Evolutionary conservation across 2,888 invertebrate genomes (phyloP).

Genomic region (Drosophila algonquin): DNA sequence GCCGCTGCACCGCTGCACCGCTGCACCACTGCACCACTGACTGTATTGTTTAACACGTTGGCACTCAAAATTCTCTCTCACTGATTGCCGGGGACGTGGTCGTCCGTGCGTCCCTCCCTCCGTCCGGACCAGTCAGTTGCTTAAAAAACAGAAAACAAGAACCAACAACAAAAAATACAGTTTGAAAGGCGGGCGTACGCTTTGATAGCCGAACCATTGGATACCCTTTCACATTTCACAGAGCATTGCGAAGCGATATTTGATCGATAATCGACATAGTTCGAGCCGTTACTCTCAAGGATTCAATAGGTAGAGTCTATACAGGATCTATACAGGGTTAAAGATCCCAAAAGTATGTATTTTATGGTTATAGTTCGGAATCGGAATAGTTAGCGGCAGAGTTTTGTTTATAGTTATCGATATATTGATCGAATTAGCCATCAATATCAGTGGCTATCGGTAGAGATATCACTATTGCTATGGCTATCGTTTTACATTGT

Average conservation of each 20-base stretch:
- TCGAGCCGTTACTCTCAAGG: too few species aligned
- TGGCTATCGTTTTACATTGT: too few species aligned
- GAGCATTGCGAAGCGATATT: neutral
- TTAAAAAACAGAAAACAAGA: neutral
- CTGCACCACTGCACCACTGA: neutral
- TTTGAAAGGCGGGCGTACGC: neutral
- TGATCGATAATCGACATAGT: neutral
- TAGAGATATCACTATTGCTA: too few species aligned
- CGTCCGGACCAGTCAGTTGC: neutral
- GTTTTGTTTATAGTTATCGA: too few species aligned
- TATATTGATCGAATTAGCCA: too few species aligned
- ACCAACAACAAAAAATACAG: neutral
- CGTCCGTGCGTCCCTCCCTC: constrained; percentile 14
- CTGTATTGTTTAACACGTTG: constrained; percentile 51
- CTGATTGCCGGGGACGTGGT: constrained; percentile 51
- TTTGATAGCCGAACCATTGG: neutral
- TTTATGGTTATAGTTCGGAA: too few species aligned
- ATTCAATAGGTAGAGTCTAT: too few species aligned
- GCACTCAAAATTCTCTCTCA: constrained; percentile 48
- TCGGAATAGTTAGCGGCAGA: too few species aligned
- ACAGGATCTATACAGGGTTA: too few species aligned
- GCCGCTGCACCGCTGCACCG: neutral
- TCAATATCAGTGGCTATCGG: too few species aligned
- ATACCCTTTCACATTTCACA: neutral
- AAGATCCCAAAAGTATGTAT: too few species aligned